Base-by-base conservation (phyloP, 2,797 vertebrate genomes). In the Notoglanidium macrostoma region DNA sequence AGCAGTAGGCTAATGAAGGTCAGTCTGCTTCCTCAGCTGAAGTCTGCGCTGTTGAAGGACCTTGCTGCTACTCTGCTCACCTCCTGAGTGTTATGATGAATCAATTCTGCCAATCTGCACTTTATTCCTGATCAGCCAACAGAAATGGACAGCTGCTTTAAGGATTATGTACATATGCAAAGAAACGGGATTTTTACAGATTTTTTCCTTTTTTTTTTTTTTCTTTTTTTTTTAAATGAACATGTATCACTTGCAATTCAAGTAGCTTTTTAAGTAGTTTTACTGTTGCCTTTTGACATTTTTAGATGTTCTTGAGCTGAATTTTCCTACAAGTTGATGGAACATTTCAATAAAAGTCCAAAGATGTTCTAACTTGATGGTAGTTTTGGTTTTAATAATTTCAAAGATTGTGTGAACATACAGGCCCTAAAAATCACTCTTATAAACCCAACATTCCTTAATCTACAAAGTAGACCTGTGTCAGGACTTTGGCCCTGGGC, bases 1-100 rank as follows among this genome's bases (percentile, higher is more conserved):
- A 97, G 96, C 93, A 95, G 94, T 90, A 97, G 94, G 68, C 95
- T 98, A 59, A 93, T 98, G 96, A 95, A 92, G 90, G 95, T 98
- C 92, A 97, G 97, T 93, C 95, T 95, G 0, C 89, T 97, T 6
- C 95, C 97, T 83, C 96, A 98, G 87, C 95, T 99, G 57, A 95
- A 93, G 84, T 92, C 96, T 0, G 32, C 91, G 0, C 0, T 93
- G 5, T 8, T 98, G 89, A 94, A 89, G 88, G 94, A 95, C 55
- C 91, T 98, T 61, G 97, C 97, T 5, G 93, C 93, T 0, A 79
- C 95, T 0, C 91, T 96, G 40, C 40, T 96, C 17, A 40, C 72
- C 3, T 67, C 74, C 9, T 94, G 86, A 93, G 29, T 29, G 26
- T 9, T 49, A 2, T 29, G 1, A 0, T 44, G 2, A 49, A 29